phyloP scores from a whole-genome alignment of 1,140 invertebrate genomes.

The Bombus ignitus region DNA sequence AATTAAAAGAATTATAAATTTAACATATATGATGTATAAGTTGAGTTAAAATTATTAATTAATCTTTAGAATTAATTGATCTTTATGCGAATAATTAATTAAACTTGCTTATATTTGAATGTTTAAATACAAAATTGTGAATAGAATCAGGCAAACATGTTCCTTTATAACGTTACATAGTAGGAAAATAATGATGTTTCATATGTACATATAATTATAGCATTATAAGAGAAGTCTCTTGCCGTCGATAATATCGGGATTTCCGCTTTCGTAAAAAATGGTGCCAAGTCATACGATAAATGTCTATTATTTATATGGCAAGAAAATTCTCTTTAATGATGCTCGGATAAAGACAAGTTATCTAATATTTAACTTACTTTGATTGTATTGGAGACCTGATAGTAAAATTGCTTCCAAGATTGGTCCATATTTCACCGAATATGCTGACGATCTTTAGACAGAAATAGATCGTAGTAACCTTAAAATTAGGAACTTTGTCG shows the following conservation, averaged over 20 bases:
- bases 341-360: background rate
- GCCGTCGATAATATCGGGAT: slow-evolving; percentile 15
- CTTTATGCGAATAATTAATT: background rate
- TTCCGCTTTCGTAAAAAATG: slow-evolving; percentile 19
- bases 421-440: slow-evolving; percentile 65
- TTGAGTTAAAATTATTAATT: background rate
- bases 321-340: background rate
- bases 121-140: background rate
- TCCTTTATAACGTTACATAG: background rate
- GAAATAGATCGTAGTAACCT: slow-evolving; percentile 76
- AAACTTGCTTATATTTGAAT: background rate
- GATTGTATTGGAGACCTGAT: slow-evolving; percentile 42
- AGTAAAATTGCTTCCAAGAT: slow-evolving; percentile 70
- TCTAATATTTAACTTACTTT: slow-evolving; percentile 48
- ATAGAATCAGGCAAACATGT: background rate
- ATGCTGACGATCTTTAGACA: slow-evolving; percentile 66
- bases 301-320: slow-evolving; percentile 10
- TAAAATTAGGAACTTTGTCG: slow-evolving; percentile 59
- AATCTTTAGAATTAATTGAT: background rate
- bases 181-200: background rate
- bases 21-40: slow-evolving; percentile 12
- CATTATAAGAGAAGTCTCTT: background rate
- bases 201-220: background rate
- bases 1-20: background rate
- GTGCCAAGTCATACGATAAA: slow-evolving; percentile 8